phyloP scores from a whole-genome alignment of 2,888 invertebrate genomes.

The Ypsolopha sequella region DNA sequence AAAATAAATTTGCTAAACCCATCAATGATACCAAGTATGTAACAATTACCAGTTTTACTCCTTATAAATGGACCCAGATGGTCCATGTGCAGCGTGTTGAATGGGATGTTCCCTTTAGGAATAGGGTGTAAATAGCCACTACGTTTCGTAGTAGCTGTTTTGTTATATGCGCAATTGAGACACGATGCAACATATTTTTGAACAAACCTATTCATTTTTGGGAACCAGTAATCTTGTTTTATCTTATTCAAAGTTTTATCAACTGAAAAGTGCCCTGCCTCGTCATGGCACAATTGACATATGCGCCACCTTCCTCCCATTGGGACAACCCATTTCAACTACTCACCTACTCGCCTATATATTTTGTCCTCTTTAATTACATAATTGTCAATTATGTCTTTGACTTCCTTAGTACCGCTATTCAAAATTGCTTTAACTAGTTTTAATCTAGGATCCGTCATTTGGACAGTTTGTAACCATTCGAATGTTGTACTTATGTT shows the following conservation, averaged over 20 bases:
- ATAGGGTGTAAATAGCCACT: conserved; percentile 9
- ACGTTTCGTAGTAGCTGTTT: conserved; percentile 1
- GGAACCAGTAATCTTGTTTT: conserved; percentile 11
- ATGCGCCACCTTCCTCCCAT: conserved; percentile 16
- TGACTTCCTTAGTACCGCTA: not conserved
- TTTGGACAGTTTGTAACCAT: conserved; percentile 13
- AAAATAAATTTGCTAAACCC: conserved; percentile 10
- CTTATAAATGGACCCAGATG: conserved; percentile 11
- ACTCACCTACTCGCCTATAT: conserved; percentile 8
- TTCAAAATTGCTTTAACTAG: conserved; percentile 1
- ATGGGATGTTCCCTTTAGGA: conserved; percentile 6
- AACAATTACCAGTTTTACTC: conserved; percentile 11
- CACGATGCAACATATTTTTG: conserved; percentile 14
- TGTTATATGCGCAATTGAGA: conserved; percentile 13
- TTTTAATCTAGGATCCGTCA: conserved; percentile 4
- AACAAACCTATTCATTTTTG: conserved; percentile 8
- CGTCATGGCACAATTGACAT: conserved; percentile 8
- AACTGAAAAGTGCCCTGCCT: conserved; percentile 10
- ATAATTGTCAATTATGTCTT: conserved; percentile 3
- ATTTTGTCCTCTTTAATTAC: not conserved
- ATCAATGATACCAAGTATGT: conserved; percentile 13
- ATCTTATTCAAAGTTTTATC: conserved; percentile 10
- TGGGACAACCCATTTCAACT: conserved; percentile 17
- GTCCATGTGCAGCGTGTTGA: conserved; percentile 9
- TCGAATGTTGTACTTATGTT: conserved; percentile 11